These are phyloP conservation scores for Limenitis camilla DNA, from an alignment of 2,888 invertebrate genomes.

Conservation along the genomic window DNA sequence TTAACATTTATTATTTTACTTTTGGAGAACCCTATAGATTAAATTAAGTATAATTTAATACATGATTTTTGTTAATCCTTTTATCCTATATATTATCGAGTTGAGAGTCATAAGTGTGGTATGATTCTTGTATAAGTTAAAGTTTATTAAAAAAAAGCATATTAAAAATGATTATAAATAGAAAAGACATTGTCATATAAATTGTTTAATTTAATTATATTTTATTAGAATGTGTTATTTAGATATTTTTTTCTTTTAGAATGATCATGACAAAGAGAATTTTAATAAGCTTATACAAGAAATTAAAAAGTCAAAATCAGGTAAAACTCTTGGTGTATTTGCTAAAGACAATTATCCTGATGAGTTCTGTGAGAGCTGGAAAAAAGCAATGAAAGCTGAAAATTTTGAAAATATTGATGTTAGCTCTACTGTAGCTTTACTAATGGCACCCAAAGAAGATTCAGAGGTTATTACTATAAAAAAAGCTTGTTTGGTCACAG, in stretches of 20 bases:
- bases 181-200: too few relatives aligned
- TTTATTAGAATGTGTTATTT: too few relatives aligned
- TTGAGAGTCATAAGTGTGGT: too few relatives aligned
- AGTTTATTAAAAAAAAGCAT: too few relatives aligned
- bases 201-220: too few relatives aligned
- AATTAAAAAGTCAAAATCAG: constrained; percentile 90
- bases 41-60: too few relatives aligned
- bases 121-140: too few relatives aligned
- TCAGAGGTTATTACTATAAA: constrained; percentile 90
- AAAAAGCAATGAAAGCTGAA: constrained; percentile 82
- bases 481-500: constrained; percentile 93
- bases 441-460: constrained; percentile 97
- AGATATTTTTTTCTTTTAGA: too few relatives aligned
- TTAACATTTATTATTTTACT: not conserved
- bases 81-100: too few relatives aligned
- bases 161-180: too few relatives aligned
- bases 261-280: constrained; percentile 94
- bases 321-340: constrained; percentile 92
- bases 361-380: constrained; percentile 95
- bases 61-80: too few relatives aligned
- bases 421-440: constrained; percentile 85
- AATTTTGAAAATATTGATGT: constrained; percentile 91
- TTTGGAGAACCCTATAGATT: constrained; percentile 24
- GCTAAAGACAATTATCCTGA: constrained; percentile 95
- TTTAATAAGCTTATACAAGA: constrained; percentile 84